These are phyloP conservation scores for Hecatera dysodea DNA, from an alignment of 2,888 invertebrate species.

Conservation along the genomic window DNA sequence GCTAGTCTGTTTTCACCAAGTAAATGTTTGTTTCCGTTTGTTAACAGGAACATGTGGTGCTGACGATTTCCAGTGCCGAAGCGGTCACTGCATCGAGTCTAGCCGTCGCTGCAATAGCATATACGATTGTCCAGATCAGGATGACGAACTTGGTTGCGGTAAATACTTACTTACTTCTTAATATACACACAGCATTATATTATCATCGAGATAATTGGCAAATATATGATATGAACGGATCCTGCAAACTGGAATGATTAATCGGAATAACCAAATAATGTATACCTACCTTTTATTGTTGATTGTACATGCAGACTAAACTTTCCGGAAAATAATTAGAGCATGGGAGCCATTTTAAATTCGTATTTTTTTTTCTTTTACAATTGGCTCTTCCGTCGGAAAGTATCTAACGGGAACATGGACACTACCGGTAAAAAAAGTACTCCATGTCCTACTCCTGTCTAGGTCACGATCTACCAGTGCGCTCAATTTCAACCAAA, in stretches of 20 bases:
- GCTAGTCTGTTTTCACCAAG: background rate
- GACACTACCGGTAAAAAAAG: background rate
- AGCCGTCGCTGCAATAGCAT: constrained; percentile 91
- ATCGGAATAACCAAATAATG: background rate
- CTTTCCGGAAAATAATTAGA: background rate
- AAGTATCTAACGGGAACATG: background rate
- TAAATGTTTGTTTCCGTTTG: constrained; percentile 60
- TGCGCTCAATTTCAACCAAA: background rate
- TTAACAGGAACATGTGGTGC: constrained; percentile 80
- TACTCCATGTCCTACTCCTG: background rate
- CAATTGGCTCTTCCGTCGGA: background rate
- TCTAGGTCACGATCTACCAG: background rate
- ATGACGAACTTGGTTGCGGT: constrained; percentile 92
- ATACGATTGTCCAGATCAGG: constrained; percentile 91
- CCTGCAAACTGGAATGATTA: background rate
- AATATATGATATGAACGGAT: too few species aligned
- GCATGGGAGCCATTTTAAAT: background rate
- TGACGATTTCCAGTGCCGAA: constrained; percentile 89
- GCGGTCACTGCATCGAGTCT: constrained; percentile 90
- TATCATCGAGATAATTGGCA: background rate
- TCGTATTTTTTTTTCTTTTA: background rate
- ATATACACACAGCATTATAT: background rate
- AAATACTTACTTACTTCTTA: constrained; percentile 58
- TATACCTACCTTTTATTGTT: background rate
- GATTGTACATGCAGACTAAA: background rate